Evolutionary conservation across 2,113 vertebrate species (phyloP), one percentile per base, ranked within the genome.

Genomic region (Aegithalos caudatus): DNA sequence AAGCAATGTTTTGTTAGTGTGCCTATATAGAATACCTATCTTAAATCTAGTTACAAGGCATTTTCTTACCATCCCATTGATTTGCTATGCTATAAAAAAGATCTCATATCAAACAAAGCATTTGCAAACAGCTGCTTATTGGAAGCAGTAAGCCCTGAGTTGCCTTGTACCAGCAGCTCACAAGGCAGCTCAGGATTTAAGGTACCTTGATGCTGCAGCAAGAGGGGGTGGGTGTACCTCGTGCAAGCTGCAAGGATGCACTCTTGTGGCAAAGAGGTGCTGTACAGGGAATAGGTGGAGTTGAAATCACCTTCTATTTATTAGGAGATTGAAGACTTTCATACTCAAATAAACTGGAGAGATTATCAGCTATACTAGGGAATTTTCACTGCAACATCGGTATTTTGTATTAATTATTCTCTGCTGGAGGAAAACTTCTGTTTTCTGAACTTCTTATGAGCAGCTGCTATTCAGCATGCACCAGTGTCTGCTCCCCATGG

Each of bases 261-360:
- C 92, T 93, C 96, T 93, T 86, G 95, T 93, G 95, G 96, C 42
- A 8, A 53, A 81, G 44, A 81, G 37, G 9, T 67, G 71, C 24
- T 58, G 6, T 29, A n/a, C 47, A 73, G 47, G 58, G 27, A 65
- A 31, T 1, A 60, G 17, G 2, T 31, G 42, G 44, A 70, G 35
- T 21, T 60, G 37, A 61, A 81, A 60, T 57, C 15, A 4, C n/a
- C 22, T n/a, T 33, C 54, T 50, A 6, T 40, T 40, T 44, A 11
- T 72, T 19, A 58, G 38, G 29, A 40, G 64, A 50, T 13, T 0
- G 21, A 82, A 45, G 53, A 23, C 5, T 88, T 86, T 76, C 35
- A 8, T 54, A 24, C 24, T 85, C 62, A 57, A 33, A 7, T 28
- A 61, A 48, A 0, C 0, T 42, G 47, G 47, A 47, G 57, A 57